These are phyloP conservation scores for Lutjanus campechanus DNA, from an alignment of 2,797 vertebrate species.

Conservation along the genomic window DNA sequence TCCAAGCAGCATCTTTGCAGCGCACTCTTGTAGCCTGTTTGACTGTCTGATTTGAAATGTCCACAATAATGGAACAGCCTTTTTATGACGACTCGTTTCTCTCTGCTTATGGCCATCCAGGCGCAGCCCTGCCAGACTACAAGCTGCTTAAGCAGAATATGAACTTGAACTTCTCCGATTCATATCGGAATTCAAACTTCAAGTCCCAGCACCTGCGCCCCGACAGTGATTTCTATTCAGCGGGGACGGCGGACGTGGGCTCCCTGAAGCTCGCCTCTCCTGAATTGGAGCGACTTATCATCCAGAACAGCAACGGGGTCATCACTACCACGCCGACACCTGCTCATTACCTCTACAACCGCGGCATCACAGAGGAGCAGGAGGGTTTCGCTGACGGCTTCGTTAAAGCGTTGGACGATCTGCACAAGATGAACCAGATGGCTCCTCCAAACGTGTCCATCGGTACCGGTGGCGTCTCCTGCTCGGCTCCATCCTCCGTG, in stretches of 20 bases:
- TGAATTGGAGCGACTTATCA: constrained; percentile 93
- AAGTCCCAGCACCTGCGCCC: constrained; percentile 86
- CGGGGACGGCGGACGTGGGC: constrained; percentile 79
- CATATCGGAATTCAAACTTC: constrained; percentile 90
- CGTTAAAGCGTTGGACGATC: constrained; percentile 94
- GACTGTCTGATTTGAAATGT: constrained; percentile 88
- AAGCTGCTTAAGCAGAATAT: constrained; percentile 91
- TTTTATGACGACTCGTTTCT: constrained; percentile 98
- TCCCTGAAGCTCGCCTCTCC: constrained; percentile 93
- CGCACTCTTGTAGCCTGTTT: constrained; percentile 74
- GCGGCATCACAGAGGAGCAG: constrained; percentile 92
- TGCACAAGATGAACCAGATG: constrained; percentile 97
- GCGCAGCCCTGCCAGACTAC: constrained; percentile 90
- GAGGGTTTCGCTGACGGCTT: constrained; percentile 94
- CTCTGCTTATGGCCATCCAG: constrained; percentile 90
- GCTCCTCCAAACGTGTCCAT: constrained; percentile 94
- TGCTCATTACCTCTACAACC: constrained; percentile 88
- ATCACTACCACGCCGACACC: constrained; percentile 91
- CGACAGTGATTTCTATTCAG: constrained; percentile 85
- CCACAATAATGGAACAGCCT: constrained; percentile 96
- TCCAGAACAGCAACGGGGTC: constrained; percentile 93
- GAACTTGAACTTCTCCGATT: constrained; percentile 91
- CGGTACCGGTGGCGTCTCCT: constrained; percentile 81
- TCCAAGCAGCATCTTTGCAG: constrained; percentile 64
- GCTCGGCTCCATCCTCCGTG: constrained; percentile 80